These are phyloP conservation scores for Papilio glaucus DNA, from an alignment of 1,140 invertebrate genomes.

Conservation along the genomic window DNA sequence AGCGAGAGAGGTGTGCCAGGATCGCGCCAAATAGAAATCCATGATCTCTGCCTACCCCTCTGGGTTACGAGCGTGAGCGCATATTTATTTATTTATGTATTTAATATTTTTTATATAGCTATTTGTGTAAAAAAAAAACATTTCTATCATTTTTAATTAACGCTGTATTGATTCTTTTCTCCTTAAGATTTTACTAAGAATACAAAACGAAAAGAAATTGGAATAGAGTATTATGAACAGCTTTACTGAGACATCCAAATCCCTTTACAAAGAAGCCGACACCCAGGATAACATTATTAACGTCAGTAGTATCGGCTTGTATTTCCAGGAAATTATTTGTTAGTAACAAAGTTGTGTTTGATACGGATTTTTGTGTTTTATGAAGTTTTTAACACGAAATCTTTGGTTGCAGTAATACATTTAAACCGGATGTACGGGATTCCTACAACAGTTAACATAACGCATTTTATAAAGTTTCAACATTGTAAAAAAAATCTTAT, in stretches of 20 bases:
- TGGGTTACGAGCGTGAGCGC: too few relatives aligned
- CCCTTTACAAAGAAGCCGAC: slow-evolving; percentile 14
- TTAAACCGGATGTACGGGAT: slow-evolving; percentile 2
- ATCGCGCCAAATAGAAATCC: too few relatives aligned
- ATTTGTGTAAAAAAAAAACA: slow-evolving; percentile 1
- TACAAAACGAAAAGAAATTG: not conserved
- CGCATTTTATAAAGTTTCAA: not conserved
- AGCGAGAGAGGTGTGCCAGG: too few relatives aligned
- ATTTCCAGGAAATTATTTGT: slow-evolving; percentile 10
- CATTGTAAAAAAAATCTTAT: not conserved
- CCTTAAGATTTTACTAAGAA: not conserved
- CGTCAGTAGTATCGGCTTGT: too few relatives aligned
- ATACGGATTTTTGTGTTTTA: not conserved
- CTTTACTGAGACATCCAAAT: slow-evolving; percentile 1
- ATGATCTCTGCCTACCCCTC: too few relatives aligned
- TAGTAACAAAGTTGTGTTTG: not conserved
- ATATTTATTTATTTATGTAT: too few relatives aligned
- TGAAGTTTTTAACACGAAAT: not conserved
- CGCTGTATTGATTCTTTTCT: not conserved
- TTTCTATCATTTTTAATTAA: slow-evolving; percentile 7
- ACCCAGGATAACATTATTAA: not conserved
- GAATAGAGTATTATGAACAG: not conserved
- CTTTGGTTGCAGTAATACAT: not conserved
- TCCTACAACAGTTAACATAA: not conserved
- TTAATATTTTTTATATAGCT: too few relatives aligned